phyloP scores from a whole-genome alignment of 1,140 invertebrate genomes.

The Brachystomella parvula region DNA sequence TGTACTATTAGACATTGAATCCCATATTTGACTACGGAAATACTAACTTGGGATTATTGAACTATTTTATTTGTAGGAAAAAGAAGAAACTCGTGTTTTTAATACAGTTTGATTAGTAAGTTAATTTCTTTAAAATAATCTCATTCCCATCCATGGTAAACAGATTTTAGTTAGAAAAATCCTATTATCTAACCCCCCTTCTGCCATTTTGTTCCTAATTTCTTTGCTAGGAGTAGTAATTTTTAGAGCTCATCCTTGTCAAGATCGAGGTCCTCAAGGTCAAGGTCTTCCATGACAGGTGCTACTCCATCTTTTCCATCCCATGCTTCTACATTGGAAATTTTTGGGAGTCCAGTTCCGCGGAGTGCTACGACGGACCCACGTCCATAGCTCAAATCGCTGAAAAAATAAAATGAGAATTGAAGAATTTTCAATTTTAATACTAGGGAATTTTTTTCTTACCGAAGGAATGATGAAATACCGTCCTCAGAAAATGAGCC shows the following conservation, averaged over 20 bases:
- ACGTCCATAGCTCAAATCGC: slow-evolving; percentile 89
- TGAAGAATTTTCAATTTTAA: slow-evolving; percentile 12
- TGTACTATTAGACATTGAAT: no score
- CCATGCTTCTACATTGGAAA: slow-evolving; percentile 71
- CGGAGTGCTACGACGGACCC: slow-evolving; percentile 84
- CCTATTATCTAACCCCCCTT: no score
- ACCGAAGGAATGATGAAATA: slow-evolving; percentile 86
- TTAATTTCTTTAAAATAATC: slow-evolving; percentile 8
- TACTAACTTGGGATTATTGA: no score
- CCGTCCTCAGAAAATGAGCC: slow-evolving; percentile 92
- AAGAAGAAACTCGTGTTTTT: no score
- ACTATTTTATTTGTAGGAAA: no score
- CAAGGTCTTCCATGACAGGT: slow-evolving; percentile 71
- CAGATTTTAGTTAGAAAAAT: neutral
- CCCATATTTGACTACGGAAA: no score
- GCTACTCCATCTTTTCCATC: slow-evolving; percentile 70
- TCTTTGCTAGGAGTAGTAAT: no score
- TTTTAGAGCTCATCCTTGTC: slow-evolving; percentile 68
- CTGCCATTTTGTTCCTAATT: no score
- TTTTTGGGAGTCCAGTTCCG: slow-evolving; percentile 72
- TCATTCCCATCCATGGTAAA: no score
- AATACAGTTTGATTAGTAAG: neutral
- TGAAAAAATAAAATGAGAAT: slow-evolving; percentile 41
- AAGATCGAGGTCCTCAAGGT: slow-evolving; percentile 68
- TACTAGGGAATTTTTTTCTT: slow-evolving; percentile 26